phyloP scores from a whole-genome alignment of 1,140 invertebrate species.

The Triops cancriformis region DNA sequence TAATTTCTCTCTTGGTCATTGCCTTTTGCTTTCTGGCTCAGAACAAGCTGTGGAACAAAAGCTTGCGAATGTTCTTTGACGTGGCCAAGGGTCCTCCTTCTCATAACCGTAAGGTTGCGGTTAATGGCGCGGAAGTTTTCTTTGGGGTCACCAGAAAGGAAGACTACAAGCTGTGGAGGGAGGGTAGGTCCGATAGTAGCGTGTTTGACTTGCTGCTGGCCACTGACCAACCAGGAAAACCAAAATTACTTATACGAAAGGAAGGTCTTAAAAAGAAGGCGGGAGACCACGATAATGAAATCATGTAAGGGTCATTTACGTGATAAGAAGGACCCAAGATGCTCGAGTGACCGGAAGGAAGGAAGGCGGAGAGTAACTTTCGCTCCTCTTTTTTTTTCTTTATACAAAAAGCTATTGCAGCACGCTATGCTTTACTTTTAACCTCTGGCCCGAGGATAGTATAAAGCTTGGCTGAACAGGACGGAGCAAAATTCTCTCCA shows the following conservation, averaged over 20 bases:
- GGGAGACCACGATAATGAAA: constrained; percentile 5
- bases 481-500: no score
- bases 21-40: background rate
- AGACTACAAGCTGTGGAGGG: background rate
- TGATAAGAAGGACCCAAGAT: constrained; percentile 5
- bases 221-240: background rate
- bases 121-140: background rate
- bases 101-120: constrained; percentile 2
- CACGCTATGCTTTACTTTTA: no score
- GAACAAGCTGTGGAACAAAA: background rate
- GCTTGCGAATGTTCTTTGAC: background rate
- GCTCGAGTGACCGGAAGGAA: constrained; percentile 12
- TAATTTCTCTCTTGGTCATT: background rate
- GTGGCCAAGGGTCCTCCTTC: background rate
- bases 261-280: constrained; percentile 4
- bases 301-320: constrained; percentile 9
- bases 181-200: background rate
- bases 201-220: background rate
- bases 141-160: background rate
- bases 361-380: background rate
- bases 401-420: background rate
- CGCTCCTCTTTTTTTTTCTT: background rate
- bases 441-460: no score
- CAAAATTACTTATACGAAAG: background rate
- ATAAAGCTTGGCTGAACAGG: no score